Percentiles rank a stretch among this genome's conserved stretches.
These are phyloP conservation scores for Lasioglossum zephyrum DNA, from an alignment of 2,888 invertebrate species.

Conservation along the genomic window DNA sequence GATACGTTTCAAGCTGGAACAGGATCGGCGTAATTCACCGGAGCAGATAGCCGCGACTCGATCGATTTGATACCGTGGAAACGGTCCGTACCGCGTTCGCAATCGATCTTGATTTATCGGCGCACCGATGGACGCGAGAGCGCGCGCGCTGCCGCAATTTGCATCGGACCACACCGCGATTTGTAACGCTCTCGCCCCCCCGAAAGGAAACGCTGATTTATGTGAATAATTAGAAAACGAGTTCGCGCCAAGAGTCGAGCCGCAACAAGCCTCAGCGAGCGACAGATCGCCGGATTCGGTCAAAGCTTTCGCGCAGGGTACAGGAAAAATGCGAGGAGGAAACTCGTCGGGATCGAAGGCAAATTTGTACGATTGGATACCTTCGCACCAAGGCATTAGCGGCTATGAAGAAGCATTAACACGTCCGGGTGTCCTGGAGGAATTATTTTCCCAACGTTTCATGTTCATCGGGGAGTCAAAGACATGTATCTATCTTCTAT, in stretches of 20 bases:
- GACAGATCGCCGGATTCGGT: background rate
- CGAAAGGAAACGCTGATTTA: constrained; percentile 39
- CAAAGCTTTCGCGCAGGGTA: background rate
- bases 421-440: background rate
- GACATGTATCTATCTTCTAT: too few species aligned
- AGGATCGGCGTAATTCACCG: constrained; percentile 41
- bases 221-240: constrained; percentile 53
- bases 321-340: background rate
- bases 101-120: constrained; percentile 59
- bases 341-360: constrained; percentile 12
- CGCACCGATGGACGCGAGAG: constrained; percentile 37
- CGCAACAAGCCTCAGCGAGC: constrained; percentile 11
- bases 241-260: constrained; percentile 2
- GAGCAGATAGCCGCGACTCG: constrained; percentile 36
- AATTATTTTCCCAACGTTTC: background rate
- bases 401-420: background rate
- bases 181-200: constrained; percentile 36
- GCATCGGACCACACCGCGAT: constrained; percentile 51
- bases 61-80: constrained; percentile 46
- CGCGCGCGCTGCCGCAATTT: constrained; percentile 40
- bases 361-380: background rate
- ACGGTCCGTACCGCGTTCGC: constrained; percentile 38
- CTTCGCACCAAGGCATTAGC: background rate
- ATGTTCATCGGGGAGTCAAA: too few species aligned
- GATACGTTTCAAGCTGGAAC: constrained; percentile 35